Base-by-base conservation (phyloP, 2,113 vertebrate species). In the Coptodon bakossiorum region DNA sequence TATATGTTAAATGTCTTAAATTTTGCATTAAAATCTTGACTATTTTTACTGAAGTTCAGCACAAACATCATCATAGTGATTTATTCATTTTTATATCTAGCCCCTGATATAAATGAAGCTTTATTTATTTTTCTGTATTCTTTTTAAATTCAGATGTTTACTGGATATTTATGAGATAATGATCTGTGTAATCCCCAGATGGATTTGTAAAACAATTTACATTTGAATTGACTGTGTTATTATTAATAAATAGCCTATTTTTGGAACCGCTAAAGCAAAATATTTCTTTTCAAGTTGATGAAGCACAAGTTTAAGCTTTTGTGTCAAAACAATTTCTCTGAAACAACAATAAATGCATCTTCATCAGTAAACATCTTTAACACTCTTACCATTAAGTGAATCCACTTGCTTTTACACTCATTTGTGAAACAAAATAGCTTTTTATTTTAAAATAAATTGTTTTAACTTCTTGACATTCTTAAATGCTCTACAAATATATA, bases 221-320 rank as follows among this genome's bases (percentile, higher is more conserved):
- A 31, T 31, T 12, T 31, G 22, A 50, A 27, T 27, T 45, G 9
- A 27, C 14, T 45, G 22, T 29, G 68, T 45, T 45, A 27, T 10
- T 45, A 4, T 45, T 73, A 45, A 45, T 45, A 0, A 73, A 45
- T 73, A 43, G 5, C 40, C 40, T 45, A 45, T 45, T 27, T 73
- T 73, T 45, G 68, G 68, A 73, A 29, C 9, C 2, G 2, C 5
- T 10, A 48, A 45, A 73, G 40, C 68, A 16, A 29, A 45, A 6
- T 17, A 17, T 48, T 7, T 73, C 0, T 45, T 73, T 43, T 16
- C 1, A 6, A 14, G 36, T 7, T 34, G 50, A 71, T 38, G 27
- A 66, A 82, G 45, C 19, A 50, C 5, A 76, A 22, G 19, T 38
- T 34, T 4, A 34, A 59, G 29, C 34, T 71, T 59, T 52, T 83